phyloP scores from a whole-genome alignment of 2,888 invertebrate species.

The Microdon myrmicae region DNA sequence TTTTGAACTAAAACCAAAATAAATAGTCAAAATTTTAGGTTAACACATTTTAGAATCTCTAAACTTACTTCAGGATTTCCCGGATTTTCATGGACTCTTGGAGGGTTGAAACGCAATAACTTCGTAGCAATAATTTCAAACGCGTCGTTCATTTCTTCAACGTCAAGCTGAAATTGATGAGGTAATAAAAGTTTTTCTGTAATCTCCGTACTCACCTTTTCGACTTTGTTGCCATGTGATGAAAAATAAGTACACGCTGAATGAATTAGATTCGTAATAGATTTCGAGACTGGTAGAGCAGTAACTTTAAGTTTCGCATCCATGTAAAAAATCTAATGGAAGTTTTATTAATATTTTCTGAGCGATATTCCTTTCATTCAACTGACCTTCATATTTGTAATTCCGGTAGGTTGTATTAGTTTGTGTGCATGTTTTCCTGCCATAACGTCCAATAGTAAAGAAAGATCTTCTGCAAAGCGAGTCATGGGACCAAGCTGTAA shows the following conservation, averaged over 20 bases:
- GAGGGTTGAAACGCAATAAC: constrained; percentile 17
- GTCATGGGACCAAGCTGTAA: constrained; percentile 80
- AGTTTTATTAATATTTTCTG: constrained; percentile 1
- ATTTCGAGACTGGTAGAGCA: constrained; percentile 3
- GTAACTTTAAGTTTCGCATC: constrained; percentile 7
- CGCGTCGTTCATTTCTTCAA: constrained; percentile 27
- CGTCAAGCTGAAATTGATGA: constrained; percentile 20
- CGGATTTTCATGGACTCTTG: constrained; percentile 17
- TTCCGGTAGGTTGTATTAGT: constrained; percentile 69
- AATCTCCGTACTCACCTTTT: constrained; percentile 16
- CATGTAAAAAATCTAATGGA: constrained; percentile 23
- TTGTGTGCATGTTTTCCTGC: constrained; percentile 67
- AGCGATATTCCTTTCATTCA: constrained; percentile 9
- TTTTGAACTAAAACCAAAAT: constrained; percentile 20
- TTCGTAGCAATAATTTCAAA: constrained; percentile 21
- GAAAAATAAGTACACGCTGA: constrained; percentile 28
- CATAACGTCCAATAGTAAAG: constrained; percentile 74
- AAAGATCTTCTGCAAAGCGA: constrained; percentile 80
- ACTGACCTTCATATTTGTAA: constrained; percentile 68
- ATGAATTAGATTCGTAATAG: constrained; percentile 16
- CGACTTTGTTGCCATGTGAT: constrained; percentile 29
- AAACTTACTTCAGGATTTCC: constrained; percentile 19
- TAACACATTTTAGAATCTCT: too few relatives aligned
- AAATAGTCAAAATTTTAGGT: not conserved
- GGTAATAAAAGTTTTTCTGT: not conserved